Conservation (phyloP, 92 coral and sea anemone species). For the Epizoanthus scotinus region DNA sequence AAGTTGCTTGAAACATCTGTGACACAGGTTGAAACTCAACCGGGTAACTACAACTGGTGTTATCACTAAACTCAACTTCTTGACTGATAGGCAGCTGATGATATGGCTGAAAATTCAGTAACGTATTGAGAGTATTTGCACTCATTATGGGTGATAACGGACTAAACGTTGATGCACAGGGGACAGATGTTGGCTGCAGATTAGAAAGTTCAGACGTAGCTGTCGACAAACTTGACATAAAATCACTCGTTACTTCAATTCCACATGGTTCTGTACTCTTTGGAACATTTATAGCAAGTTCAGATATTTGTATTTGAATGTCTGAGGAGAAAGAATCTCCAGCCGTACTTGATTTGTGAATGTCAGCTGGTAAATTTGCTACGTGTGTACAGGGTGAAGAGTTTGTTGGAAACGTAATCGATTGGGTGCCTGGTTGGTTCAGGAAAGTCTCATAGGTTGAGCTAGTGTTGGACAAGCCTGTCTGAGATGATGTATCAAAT, state of each 20-base stretch:
- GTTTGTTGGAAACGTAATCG: not conserved
- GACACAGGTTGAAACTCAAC: not conserved
- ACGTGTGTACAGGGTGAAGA: not conserved
- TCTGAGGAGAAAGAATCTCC: not conserved
- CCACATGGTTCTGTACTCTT: constrained; percentile 1
- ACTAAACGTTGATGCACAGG: constrained; percentile 28
- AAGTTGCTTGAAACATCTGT: constrained; percentile 2
- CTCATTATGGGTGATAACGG: constrained; percentile 39
- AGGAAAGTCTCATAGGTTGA: not conserved
- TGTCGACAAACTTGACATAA: constrained; percentile 8
- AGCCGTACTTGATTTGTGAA: not conserved
- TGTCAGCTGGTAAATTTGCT: constrained; percentile 1
- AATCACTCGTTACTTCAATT: not conserved
- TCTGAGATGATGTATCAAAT: not conserved
- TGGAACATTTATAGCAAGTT: constrained; percentile 16
- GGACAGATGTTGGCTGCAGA: constrained; percentile 5
- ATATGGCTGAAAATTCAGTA: constrained; percentile 22
- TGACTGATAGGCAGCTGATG: constrained; percentile 7
- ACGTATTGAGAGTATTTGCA: constrained; percentile 23
- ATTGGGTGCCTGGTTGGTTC: not conserved
- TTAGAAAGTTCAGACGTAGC: constrained; percentile 9
- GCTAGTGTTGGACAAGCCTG: not conserved
- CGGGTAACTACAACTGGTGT: not conserved
- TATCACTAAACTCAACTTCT: constrained; percentile 1
- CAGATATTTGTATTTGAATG: constrained; percentile 15